Conservation (phyloP, 2,113 vertebrate genomes). For the Oreochromis tanganicae region DNA sequence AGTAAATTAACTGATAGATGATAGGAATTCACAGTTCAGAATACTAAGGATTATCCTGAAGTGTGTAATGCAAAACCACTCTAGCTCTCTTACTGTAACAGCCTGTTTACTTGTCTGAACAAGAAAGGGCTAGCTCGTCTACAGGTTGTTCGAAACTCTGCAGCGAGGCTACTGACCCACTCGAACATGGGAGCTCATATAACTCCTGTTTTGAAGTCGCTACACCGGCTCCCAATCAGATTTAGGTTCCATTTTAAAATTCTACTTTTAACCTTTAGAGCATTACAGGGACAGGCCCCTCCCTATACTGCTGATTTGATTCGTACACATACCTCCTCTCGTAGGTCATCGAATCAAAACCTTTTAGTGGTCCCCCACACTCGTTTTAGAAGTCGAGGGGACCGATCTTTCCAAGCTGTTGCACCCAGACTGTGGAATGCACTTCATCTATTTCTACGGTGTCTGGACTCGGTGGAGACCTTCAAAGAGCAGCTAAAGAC, state of each 20-base stretch:
- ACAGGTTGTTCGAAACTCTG: background rate
- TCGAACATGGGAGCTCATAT: background rate
- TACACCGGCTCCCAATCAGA: background rate
- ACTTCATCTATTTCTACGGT: background rate
- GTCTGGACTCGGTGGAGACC: background rate
- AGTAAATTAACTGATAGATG: background rate
- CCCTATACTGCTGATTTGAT: background rate
- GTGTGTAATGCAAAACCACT: background rate
- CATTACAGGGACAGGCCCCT: background rate
- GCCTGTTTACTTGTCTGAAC: background rate
- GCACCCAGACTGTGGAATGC: background rate
- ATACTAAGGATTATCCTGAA: background rate
- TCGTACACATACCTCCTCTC: background rate
- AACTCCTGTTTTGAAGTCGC: background rate
- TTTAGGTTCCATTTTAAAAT: background rate
- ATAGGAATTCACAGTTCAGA: background rate
- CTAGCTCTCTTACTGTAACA: background rate
- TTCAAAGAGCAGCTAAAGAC: background rate
- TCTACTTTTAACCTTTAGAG: background rate
- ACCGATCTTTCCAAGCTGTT: background rate
- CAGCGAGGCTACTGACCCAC: background rate
- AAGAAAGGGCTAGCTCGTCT: background rate
- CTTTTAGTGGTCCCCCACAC: background rate
- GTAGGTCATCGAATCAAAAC: background rate
- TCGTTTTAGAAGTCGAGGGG: background rate